Base-by-base conservation (phyloP, 2,888 invertebrate genomes). In the Cerceris rybyensis region DNA sequence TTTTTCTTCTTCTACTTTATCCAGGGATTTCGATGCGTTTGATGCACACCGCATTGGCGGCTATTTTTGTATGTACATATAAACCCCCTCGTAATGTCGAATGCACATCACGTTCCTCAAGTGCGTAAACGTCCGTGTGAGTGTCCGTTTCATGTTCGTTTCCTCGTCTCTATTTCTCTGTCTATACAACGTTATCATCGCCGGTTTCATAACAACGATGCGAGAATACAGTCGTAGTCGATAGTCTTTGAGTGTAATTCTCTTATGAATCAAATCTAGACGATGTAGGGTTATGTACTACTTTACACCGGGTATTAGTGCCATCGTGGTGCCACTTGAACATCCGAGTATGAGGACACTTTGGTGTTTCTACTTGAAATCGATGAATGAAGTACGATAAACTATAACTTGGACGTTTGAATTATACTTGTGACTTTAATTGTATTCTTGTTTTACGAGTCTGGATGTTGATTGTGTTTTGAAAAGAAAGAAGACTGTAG, bases 11-110 rank as follows among this genome's bases (percentile, higher is more conserved):
- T 65, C 71, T 69, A 59, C 60, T 55, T 50, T 43, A 63, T 75
- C 61, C 61, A 58, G 64, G 60, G 69, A 80, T 60, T 71, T 69
- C 70, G 80, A 76, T 72, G 85, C 82, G 84, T 80, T 79, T 80
- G 80, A 75, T 80, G 74, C 73, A 75, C 72, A 77, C 81, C 76
- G 68, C 67, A 60, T 78, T 67, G 76, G 49, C 76, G 77, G 80
- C 76, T 86, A 81, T 85, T 84, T 85, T 81, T 81, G 82, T 84
- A 81, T 82, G 80, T 85, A 86, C 72, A 84, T 82, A 84, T 71
- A 80, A 81, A 81, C 79, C 63, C 63, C 80, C 76, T 67, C 78
- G 83, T 85, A 86, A 87, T 82, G 85, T 84, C 83, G 77, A 84
- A 85, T 82, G 82, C 85, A 68, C 71, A 70, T 81, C 78, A 78